Evolutionary conservation across 2,797 vertebrate species (phyloP).

Genomic region (Anniella stebbinsi): DNA sequence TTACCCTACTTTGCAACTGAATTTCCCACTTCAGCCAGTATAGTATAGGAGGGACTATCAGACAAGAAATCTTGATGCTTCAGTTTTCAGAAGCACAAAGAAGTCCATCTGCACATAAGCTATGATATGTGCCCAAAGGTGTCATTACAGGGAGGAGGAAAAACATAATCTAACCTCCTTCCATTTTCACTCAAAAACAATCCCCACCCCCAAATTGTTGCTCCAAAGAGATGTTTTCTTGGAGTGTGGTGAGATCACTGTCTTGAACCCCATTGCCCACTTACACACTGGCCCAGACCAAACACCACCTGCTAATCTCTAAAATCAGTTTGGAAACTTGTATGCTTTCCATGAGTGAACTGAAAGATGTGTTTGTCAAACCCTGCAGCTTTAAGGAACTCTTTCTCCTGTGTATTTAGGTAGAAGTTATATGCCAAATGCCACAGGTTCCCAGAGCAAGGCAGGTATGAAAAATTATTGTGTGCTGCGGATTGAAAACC

Average conservation of each 20-base stretch:
- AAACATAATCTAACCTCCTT: neutral
- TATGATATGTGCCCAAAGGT: neutral
- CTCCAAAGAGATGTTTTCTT: neutral
- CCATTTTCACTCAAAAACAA: neutral
- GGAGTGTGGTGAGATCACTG: neutral
- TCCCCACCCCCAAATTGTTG: neutral
- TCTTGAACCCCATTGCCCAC: neutral
- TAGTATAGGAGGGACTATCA: neutral
- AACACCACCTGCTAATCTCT: neutral
- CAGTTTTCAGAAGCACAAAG: neutral
- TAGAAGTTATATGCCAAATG: neutral
- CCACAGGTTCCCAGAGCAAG: neutral
- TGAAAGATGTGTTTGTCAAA: neutral
- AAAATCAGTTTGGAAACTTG: neutral
- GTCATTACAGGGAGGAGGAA: too few relatives aligned
- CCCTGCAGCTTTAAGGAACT: neutral
- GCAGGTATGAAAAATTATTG: neutral
- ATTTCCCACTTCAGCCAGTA: neutral
- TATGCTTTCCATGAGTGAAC: neutral
- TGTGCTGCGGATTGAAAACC: neutral
- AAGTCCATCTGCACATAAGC: neutral
- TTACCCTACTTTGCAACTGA: neutral
- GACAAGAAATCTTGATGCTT: neutral
- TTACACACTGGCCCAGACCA: neutral
- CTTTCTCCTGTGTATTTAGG: neutral